Evolutionary conservation across 1,140 invertebrate genomes (phyloP).

Genomic region (Neodiprion lecontei): DNA sequence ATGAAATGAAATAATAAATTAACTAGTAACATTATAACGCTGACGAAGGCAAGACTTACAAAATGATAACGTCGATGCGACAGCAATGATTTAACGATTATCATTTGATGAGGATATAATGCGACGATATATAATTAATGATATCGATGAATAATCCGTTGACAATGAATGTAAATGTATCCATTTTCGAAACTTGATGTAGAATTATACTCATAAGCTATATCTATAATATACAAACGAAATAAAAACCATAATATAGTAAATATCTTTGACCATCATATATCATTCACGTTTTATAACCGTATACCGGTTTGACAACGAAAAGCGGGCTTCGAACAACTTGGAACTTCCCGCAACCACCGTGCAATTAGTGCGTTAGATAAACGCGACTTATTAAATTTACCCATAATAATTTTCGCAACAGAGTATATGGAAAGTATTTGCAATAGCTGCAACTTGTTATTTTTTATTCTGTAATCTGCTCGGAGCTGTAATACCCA

Average conservation of each 20-base stretch:
- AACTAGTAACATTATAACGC: constrained; percentile 16
- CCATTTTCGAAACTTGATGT: constrained; percentile 64
- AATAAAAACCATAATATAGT: constrained; percentile 55
- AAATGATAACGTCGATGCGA: not conserved
- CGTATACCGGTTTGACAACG: too few relatives aligned
- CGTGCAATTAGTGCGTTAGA: too few relatives aligned
- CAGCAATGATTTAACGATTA: not conserved
- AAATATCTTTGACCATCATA: constrained; percentile 34
- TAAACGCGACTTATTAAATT: too few relatives aligned
- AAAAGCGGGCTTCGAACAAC: too few relatives aligned
- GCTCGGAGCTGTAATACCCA: too few relatives aligned
- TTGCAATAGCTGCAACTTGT: too few relatives aligned
- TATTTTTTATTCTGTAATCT: too few relatives aligned
- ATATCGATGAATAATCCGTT: constrained; percentile 57
- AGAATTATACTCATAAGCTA: constrained; percentile 65
- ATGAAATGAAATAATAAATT: not conserved
- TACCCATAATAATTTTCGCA: too few relatives aligned
- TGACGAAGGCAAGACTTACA: constrained; percentile 33
- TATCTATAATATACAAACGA: constrained; percentile 62
- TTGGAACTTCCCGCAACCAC: too few relatives aligned
- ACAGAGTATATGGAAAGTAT: too few relatives aligned
- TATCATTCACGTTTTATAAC: too few relatives aligned
- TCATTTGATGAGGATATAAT: constrained; percentile 23
- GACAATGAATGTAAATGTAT: constrained; percentile 66
- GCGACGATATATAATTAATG: constrained; percentile 32